Evolutionary conservation across 2,888 invertebrate genomes (phyloP).

Genomic region (Macroteleia sp.): DNA sequence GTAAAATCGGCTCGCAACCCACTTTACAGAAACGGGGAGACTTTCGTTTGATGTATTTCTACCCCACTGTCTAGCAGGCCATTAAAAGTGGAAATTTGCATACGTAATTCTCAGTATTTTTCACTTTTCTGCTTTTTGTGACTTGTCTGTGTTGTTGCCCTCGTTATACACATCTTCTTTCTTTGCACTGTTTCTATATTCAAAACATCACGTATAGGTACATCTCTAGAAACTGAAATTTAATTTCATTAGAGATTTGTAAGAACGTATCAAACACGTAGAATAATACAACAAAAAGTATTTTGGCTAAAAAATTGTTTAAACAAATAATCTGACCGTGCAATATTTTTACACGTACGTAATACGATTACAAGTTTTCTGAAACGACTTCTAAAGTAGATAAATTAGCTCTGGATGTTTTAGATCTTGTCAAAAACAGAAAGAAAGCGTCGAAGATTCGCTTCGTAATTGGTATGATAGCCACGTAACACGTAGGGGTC

Average conservation of each 20-base stretch:
- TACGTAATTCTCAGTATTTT: conserved; percentile 28
- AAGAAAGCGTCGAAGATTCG: conserved; percentile 34
- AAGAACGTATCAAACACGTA: too few relatives aligned
- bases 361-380: conserved; percentile 26
- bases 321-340: too few relatives aligned
- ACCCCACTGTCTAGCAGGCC: conserved; percentile 28
- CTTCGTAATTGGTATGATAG: conserved; percentile 60
- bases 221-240: background rate
- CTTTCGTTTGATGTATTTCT: conserved; percentile 44
- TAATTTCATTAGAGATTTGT: background rate
- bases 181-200: conserved; percentile 22
- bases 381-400: conserved; percentile 20
- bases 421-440: conserved; percentile 25
- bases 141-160: conserved; percentile 11
- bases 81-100: conserved; percentile 54
- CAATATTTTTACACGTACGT: too few relatives aligned
- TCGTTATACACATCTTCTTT: conserved; percentile 22
- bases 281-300: too few relatives aligned
- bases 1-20: conserved; percentile 25
- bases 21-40: conserved; percentile 20
- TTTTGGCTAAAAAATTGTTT: too few relatives aligned
- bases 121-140: conserved; percentile 15
- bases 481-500: conserved; percentile 68
- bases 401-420: conserved; percentile 40
- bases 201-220: conserved; percentile 11